phyloP scores from a whole-genome alignment of 92 coral and sea anemone genomes.

The Micromussa lordhowensis region DNA sequence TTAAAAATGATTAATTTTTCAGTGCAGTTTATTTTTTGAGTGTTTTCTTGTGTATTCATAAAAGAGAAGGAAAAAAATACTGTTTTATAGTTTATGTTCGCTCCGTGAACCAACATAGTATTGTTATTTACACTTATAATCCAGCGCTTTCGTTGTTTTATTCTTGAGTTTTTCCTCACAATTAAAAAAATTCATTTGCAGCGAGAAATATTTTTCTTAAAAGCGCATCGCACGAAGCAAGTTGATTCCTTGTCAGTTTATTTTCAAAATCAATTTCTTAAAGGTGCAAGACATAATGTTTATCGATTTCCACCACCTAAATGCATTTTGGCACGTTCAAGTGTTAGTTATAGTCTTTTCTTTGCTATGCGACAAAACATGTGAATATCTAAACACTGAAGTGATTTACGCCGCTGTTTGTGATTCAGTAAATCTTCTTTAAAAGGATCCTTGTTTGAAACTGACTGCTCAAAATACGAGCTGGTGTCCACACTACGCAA shows the following conservation, averaged over 20 bases:
- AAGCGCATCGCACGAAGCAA: background rate
- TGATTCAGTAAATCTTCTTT: background rate
- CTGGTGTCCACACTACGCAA: background rate
- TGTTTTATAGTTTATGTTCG: background rate
- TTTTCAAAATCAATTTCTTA: background rate
- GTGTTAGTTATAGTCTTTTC: background rate
- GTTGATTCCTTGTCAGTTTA: background rate
- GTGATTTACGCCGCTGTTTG: background rate
- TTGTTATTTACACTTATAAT: background rate
- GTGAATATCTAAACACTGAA: background rate
- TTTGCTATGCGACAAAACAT: background rate
- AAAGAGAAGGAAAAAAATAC: background rate
- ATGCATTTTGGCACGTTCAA: slow-evolving; percentile 15
- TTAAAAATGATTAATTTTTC: slow-evolving; percentile 2
- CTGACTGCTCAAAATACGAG: background rate
- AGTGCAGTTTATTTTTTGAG: background rate
- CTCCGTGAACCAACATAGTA: background rate
- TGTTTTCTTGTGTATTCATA: background rate
- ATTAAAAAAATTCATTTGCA: background rate
- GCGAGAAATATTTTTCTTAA: background rate
- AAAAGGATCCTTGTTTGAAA: background rate
- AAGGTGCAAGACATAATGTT: slow-evolving; percentile 28
- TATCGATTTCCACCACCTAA: slow-evolving; percentile 14
- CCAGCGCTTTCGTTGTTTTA: background rate
- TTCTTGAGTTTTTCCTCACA: background rate